These are phyloP conservation scores for Scleropages formosus DNA, from an alignment of 2,797 vertebrate species.

Conservation along the genomic window DNA sequence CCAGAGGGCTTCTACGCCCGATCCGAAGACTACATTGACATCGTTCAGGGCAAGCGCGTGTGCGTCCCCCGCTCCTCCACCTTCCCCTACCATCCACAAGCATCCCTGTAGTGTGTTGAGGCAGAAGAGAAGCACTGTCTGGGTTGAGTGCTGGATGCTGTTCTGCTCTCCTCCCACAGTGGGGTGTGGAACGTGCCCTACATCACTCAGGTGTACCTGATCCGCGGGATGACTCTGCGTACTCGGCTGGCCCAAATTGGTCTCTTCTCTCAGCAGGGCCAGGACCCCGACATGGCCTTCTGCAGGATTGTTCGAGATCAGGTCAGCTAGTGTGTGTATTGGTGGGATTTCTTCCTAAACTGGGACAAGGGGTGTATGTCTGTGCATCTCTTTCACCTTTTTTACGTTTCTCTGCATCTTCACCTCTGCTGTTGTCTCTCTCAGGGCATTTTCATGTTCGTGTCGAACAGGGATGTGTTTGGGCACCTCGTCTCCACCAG, in stretches of 20 bases:
- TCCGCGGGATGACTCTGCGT: constrained; percentile 70
- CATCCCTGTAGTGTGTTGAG: not conserved
- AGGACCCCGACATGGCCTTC: constrained; percentile 84
- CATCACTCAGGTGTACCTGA: constrained; percentile 78
- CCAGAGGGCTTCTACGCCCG: constrained; percentile 81
- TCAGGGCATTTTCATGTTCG: constrained; percentile 83
- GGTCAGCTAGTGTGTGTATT: constrained; percentile 52
- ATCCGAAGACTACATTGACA: constrained; percentile 86
- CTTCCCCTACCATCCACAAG: not conserved
- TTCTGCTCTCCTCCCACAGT: constrained; percentile 49
- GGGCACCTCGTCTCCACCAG: constrained; percentile 73
- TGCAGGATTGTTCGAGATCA: constrained; percentile 76
- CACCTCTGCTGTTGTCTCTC: not conserved
- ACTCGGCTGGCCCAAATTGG: constrained; percentile 61
- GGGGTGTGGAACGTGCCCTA: constrained; percentile 88
- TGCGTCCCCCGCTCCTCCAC: constrained; percentile 51
- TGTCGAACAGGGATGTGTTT: constrained; percentile 81
- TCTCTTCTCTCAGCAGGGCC: constrained; percentile 65
- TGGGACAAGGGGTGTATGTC: not conserved
- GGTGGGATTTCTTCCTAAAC: too few relatives aligned
- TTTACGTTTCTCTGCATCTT: not conserved
- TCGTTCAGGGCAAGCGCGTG: constrained; percentile 83
- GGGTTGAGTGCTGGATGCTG: not conserved
- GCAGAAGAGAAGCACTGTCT: not conserved
- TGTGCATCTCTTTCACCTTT: not conserved